Conservation (phyloP, 1,140 invertebrate species). For the Drepana arcuata region DNA sequence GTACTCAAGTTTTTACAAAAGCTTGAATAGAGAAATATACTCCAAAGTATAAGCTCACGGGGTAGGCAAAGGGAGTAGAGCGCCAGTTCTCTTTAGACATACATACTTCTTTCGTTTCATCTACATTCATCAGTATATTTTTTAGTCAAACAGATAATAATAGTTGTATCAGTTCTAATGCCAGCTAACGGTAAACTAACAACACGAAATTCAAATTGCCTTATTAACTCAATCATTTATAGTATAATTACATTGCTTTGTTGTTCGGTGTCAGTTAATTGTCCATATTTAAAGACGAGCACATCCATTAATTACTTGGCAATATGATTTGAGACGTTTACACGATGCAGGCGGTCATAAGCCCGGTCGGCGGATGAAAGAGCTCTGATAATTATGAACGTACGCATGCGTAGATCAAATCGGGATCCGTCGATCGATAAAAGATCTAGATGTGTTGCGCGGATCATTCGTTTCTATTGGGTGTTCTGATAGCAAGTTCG, state of each 20-base stretch:
- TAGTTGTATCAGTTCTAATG: too few relatives aligned
- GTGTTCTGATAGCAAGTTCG: conserved; percentile 19
- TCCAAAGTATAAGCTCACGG: too few relatives aligned
- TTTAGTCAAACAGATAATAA: too few relatives aligned
- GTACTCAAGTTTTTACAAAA: too few relatives aligned
- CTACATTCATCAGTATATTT: too few relatives aligned
- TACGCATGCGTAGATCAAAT: conserved; percentile 67
- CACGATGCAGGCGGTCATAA: conserved; percentile 49
- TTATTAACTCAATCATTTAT: conserved; percentile 18
- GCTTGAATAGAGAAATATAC: too few relatives aligned
- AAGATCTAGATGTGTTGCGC: conserved; percentile 55
- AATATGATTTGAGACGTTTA: conserved; percentile 62
- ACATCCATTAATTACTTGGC: conserved; percentile 56
- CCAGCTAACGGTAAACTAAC: too few relatives aligned
- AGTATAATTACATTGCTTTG: conserved; percentile 26
- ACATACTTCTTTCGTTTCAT: too few relatives aligned
- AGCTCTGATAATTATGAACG: conserved; percentile 63
- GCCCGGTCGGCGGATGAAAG: conserved; percentile 63
- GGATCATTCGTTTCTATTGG: conserved; percentile 31
- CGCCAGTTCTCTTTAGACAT: too few relatives aligned
- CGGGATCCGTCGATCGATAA: conserved; percentile 57
- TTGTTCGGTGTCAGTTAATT: conserved; percentile 29
- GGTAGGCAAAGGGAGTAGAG: too few relatives aligned
- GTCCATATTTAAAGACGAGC: conserved; percentile 34
- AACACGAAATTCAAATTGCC: conserved; percentile 7